phyloP scores from a whole-genome alignment of 2,888 invertebrate genomes.

The Andrena bicolor region DNA sequence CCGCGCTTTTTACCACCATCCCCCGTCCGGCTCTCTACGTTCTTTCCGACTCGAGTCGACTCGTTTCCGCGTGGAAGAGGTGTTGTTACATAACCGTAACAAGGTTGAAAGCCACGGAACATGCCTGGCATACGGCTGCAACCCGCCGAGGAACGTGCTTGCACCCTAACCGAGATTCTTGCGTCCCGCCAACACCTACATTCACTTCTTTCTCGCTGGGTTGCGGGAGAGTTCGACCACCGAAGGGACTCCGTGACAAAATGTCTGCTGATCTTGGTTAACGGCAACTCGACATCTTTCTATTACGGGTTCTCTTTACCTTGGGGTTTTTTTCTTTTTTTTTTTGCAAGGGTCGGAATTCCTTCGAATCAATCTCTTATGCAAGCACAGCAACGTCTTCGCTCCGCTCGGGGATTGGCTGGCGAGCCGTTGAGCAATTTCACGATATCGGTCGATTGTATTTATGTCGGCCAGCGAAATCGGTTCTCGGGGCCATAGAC shows the following conservation, averaged over 20 bases:
- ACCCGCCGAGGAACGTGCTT: slow-evolving; percentile 52
- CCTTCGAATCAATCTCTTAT: slow-evolving; percentile 33
- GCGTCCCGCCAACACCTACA: background rate
- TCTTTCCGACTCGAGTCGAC: slow-evolving; percentile 30
- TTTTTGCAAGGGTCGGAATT: background rate
- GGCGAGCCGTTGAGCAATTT: slow-evolving; percentile 27
- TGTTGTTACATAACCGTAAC: slow-evolving; percentile 70
- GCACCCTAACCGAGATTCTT: slow-evolving; percentile 37
- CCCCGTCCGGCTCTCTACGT: background rate
- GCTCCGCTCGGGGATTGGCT: background rate
- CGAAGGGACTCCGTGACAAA: background rate
- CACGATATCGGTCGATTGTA: slow-evolving; percentile 56
- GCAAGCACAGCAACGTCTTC: slow-evolving; percentile 21
- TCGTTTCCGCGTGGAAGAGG: slow-evolving; percentile 43
- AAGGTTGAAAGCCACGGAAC: slow-evolving; percentile 67
- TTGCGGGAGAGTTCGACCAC: background rate
- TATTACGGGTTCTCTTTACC: background rate
- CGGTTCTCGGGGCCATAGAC: slow-evolving; percentile 58
- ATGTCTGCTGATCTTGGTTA: background rate
- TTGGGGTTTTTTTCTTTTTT: background rate
- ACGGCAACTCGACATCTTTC: background rate
- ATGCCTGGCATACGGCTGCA: slow-evolving; percentile 64
- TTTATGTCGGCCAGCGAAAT: slow-evolving; percentile 48
- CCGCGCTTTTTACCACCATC: slow-evolving; percentile 46
- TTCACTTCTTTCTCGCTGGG: background rate